Base-by-base conservation (phyloP, 2,888 invertebrate species). In the Drosophila planitibia region DNA sequence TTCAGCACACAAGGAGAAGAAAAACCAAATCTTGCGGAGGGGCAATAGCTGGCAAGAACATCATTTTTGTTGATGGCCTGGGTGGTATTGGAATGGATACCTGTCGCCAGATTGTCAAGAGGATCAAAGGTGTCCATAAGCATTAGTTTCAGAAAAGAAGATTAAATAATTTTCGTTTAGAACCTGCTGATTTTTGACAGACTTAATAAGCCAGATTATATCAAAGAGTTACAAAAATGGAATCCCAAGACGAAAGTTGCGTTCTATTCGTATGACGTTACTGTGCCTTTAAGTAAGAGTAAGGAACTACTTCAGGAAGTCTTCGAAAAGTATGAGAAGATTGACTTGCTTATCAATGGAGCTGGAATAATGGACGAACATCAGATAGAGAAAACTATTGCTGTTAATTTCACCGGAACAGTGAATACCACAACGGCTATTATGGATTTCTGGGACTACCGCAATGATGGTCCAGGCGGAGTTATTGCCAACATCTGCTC, bases 401-500 rank as follows among this genome's bases (percentile, higher is more conserved):
- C 84, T 6, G 66, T 90, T 0, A 91, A 91, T 53, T 82, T 91
- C 37, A 86, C 82, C 0, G 89, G 90, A 0, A 63, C 90, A 68
- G 90, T 91, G 14, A 91, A 91, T 35, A 87, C 87, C 22, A 85
- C 81, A 6, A 78, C 92, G 16, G 91, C 91, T 70, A 93, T 91
- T 1, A 77, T 94, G 74, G 89, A 92, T 7, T 92, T 92, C 68
- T 94, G 94, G 94, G 91, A 93, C 55, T 93, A 91, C 70, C 91
- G 92, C 33, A 91, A 91, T 47, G 93, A 93, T 0, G 93, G 94
- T 3, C 90, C 89, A 3, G 94, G 94, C 4, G 93, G 93, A 5
- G 85, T 92, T 53, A 91, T 94, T 62, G 88, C 91, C 54, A 93
- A 93, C 81, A 84, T 93, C 49, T 86, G 93, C 4, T 94, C 93